Evolutionary conservation across 2,797 vertebrate species (phyloP).

Genomic region (Danio tinwini): DNA sequence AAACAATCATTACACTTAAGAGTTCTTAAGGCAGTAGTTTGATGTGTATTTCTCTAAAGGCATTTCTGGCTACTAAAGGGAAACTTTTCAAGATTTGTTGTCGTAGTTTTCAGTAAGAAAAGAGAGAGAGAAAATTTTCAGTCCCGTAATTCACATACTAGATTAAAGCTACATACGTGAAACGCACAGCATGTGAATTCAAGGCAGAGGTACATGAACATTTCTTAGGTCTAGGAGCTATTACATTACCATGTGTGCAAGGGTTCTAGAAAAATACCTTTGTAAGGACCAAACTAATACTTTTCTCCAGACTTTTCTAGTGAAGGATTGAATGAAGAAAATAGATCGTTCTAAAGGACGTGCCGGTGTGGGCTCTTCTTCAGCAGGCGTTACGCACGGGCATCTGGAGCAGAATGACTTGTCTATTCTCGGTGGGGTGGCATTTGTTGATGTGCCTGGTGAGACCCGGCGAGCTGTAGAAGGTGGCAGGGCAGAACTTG

Average conservation of each 20-base stretch:
- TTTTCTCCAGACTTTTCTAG: conserved; percentile 69
- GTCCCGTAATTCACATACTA: conserved; percentile 86
- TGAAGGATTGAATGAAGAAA: conserved; percentile 75
- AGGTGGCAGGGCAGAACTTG: conserved; percentile 98
- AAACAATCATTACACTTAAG: conserved; percentile 76
- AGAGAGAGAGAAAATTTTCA: conserved; percentile 73
- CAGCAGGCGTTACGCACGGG: conserved; percentile 95
- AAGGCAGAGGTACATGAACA: conserved; percentile 78
- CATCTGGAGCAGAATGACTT: conserved; percentile 97
- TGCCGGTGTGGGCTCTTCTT: conserved; percentile 56
- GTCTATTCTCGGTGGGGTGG: conserved; percentile 97
- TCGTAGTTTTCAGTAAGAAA: conserved; percentile 72
- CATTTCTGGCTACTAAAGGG: conserved; percentile 95
- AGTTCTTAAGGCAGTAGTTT: conserved; percentile 93
- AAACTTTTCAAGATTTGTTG: conserved; percentile 78
- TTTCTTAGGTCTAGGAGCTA: conserved; percentile 89
- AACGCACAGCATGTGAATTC: conserved; percentile 83
- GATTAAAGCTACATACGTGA: conserved; percentile 90
- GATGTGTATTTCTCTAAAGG: conserved; percentile 87
- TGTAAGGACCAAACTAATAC: conserved; percentile 84
- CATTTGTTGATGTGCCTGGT: conserved; percentile 99
- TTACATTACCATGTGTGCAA: conserved; percentile 79
- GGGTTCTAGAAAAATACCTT: conserved; percentile 85
- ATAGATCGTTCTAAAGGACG: conserved; percentile 52
- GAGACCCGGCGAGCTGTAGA: conserved; percentile 98